These are phyloP conservation scores for Esox masquinongy DNA, from an alignment of 2,797 vertebrate genomes.

Conservation along the genomic window DNA sequence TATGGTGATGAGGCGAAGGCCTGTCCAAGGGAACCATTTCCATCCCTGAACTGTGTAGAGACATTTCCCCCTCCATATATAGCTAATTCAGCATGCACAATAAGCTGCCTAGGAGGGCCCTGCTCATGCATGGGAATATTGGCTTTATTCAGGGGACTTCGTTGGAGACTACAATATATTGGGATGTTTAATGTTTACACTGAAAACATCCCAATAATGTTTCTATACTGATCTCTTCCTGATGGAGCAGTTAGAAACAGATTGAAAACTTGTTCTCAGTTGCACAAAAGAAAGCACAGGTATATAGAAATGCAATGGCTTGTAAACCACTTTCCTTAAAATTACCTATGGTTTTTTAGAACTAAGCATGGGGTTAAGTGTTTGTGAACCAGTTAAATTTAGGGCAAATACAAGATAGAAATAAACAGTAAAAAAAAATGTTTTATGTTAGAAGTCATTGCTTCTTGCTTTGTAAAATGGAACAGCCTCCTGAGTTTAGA, in stretches of 20 bases:
- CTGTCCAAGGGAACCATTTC: constrained; percentile 44
- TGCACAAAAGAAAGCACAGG: background rate
- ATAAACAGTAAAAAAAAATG: background rate
- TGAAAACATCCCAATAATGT: too few species aligned
- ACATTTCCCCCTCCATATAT: constrained; percentile 43
- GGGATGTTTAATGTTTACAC: background rate
- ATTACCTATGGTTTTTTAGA: background rate
- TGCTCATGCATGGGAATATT: background rate
- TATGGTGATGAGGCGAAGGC: constrained; percentile 38
- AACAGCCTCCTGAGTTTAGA: constrained; percentile 65
- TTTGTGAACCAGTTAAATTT: background rate
- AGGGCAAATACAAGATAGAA: background rate
- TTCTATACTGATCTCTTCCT: background rate
- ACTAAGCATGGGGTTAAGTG: background rate
- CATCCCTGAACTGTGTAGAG: constrained; percentile 44
- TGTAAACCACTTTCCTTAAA: background rate
- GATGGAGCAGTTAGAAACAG: background rate
- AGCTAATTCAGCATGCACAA: constrained; percentile 53
- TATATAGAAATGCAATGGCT: background rate
- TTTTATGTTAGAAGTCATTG: background rate
- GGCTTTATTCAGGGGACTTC: background rate
- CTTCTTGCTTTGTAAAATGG: constrained; percentile 53
- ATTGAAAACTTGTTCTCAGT: background rate
- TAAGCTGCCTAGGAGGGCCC: constrained; percentile 11
- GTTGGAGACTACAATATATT: background rate